phyloP scores from a whole-genome alignment of 2,888 invertebrate species.

The Marronus borbonicus region DNA sequence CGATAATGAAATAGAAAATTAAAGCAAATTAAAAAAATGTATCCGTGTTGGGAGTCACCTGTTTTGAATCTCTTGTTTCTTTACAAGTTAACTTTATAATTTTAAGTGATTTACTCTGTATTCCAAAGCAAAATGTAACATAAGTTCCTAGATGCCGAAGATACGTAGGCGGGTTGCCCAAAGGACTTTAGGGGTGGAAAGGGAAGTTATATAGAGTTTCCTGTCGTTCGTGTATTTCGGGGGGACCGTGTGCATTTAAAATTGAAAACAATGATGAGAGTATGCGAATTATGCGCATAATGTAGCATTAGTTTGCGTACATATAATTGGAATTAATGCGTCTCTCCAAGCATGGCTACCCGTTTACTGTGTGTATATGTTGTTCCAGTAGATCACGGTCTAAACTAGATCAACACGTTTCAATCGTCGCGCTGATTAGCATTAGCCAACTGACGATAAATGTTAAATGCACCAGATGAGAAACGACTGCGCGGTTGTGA shows the following conservation, averaged over 20 bases:
- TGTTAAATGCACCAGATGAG: conserved; percentile 45
- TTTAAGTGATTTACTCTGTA: too few species aligned
- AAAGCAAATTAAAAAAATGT: too few species aligned
- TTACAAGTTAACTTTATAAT: too few species aligned
- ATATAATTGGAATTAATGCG: conserved; percentile 53
- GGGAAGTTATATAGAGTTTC: not conserved
- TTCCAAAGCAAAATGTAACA: not conserved
- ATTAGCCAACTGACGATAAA: conserved; percentile 36
- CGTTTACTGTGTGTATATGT: conserved; percentile 21
- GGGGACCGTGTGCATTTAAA: conserved; percentile 20
- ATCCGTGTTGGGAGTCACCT: too few species aligned
- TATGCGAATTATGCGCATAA: conserved; percentile 50
- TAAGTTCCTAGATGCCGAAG: not conserved
- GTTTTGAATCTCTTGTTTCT: too few species aligned
- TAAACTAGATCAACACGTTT: conserved; percentile 52
- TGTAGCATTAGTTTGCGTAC: conserved; percentile 51
- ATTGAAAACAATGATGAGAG: conserved; percentile 49
- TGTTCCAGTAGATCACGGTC: conserved; percentile 51
- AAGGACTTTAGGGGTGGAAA: not conserved
- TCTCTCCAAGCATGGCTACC: not conserved
- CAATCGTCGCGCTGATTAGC: conserved; percentile 53
- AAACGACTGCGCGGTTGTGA: not conserved
- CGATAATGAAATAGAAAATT: too few species aligned
- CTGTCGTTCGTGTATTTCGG: not conserved
- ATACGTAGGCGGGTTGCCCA: not conserved